A percentile compares a stretch with the other conserved stretches of the same genome.
These are phyloP conservation scores for Taeniopygia guttata DNA, from an alignment of 2,797 vertebrate species.

Conservation along the genomic window DNA sequence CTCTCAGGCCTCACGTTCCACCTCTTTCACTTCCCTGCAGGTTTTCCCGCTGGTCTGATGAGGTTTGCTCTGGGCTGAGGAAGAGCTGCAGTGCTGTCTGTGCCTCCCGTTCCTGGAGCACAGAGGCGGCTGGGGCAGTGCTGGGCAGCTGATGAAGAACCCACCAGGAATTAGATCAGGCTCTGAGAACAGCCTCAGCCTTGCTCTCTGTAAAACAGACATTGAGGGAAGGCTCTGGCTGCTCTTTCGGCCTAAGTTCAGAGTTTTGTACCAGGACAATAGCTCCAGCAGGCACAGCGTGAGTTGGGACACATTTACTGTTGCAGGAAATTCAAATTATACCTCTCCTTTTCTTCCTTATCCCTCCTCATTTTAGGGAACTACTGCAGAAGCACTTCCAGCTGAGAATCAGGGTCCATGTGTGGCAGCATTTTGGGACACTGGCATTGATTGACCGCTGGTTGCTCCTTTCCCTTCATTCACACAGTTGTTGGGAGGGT, in stretches of 20 bases:
- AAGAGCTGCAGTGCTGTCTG: not conserved
- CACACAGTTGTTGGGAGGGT: conserved; percentile 67
- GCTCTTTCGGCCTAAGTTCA: not conserved
- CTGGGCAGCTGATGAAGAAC: not conserved
- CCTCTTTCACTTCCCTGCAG: not conserved
- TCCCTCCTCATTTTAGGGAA: conserved; percentile 54
- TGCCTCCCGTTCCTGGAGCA: not conserved
- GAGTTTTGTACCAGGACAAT: not conserved
- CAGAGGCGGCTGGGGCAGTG: rapidly evolving
- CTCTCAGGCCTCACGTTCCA: not conserved
- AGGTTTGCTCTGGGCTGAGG: not conserved
- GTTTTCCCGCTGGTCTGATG: not conserved
- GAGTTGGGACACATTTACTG: not conserved
- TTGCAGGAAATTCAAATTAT: not conserved
- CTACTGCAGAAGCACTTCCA: conserved; percentile 67
- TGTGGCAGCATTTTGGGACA: conserved; percentile 61
- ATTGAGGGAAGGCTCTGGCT: not conserved
- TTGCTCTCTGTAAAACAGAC: not conserved
- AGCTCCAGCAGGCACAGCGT: not conserved
- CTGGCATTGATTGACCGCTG: conserved; percentile 65
- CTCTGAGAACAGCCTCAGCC: not conserved
- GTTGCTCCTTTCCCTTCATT: conserved; percentile 61
- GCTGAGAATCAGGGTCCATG: conserved; percentile 60
- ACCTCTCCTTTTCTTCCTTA: not conserved
- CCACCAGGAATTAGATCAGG: not conserved